Evolutionary conservation across 53 echinoderm and acorn worm genomes (phyloP).

Genomic region (Mesocentrotus franciscanus): DNA sequence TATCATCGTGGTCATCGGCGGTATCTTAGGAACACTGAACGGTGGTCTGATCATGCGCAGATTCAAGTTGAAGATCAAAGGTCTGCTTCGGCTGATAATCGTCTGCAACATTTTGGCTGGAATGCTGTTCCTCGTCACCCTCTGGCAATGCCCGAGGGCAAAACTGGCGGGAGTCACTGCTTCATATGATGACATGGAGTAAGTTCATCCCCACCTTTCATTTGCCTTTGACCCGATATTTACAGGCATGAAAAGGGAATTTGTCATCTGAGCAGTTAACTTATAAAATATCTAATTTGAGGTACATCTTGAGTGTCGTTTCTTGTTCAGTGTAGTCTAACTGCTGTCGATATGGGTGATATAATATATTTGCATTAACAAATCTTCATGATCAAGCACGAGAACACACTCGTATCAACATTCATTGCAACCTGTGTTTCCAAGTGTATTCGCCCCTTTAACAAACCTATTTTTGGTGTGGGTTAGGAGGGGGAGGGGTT

Average conservation of each 20-base stretch:
- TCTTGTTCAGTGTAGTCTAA: too few relatives aligned
- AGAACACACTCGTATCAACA: too few relatives aligned
- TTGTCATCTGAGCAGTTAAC: not conserved
- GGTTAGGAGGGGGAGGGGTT: too few relatives aligned
- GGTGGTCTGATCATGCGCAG: slow-evolving; percentile 54
- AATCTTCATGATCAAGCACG: too few relatives aligned
- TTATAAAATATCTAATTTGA: not conserved
- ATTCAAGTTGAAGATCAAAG: not conserved
- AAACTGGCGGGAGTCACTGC: slow-evolving; percentile 53
- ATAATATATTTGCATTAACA: too few relatives aligned
- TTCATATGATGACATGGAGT: slow-evolving; percentile 21
- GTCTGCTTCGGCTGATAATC: slow-evolving; percentile 16
- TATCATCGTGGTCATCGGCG: slow-evolving; percentile 20
- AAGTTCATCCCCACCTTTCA: not conserved
- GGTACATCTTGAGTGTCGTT: too few relatives aligned
- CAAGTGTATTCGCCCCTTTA: too few relatives aligned
- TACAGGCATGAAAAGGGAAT: not conserved
- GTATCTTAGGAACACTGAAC: slow-evolving; percentile 35
- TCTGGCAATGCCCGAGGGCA: not conserved
- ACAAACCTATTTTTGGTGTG: too few relatives aligned
- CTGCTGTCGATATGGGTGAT: too few relatives aligned
- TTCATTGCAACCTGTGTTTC: too few relatives aligned
- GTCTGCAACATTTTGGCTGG: not conserved
- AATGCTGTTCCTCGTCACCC: slow-evolving; percentile 5
- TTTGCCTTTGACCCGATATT: not conserved